A percentile compares a stretch with the other conserved stretches of the same genome.
Evolutionary conservation across 2,113 vertebrate species (phyloP).

Genomic region (Psittacara wagleri): DNA sequence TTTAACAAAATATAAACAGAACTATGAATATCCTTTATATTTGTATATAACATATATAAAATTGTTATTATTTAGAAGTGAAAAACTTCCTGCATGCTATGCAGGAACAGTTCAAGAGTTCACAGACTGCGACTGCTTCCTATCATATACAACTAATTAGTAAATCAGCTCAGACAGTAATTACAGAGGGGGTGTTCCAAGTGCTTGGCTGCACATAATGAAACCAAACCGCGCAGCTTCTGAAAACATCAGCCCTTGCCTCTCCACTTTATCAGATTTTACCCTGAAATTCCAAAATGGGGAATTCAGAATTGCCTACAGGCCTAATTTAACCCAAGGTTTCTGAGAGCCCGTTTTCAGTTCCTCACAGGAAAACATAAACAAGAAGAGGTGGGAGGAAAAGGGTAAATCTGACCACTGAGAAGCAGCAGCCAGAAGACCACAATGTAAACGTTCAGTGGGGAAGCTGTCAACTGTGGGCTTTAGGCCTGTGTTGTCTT

Average conservation of each 20-base stretch:
- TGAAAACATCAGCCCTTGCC: background rate
- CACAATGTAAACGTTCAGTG: background rate
- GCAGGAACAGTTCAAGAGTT: slow-evolving; percentile 37
- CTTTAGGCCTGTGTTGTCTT: background rate
- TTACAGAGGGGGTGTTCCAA: background rate
- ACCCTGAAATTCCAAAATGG: background rate
- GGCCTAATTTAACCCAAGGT: background rate
- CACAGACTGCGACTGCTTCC: slow-evolving; percentile 27
- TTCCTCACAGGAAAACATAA: background rate
- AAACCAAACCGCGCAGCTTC: background rate
- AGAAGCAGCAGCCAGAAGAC: background rate
- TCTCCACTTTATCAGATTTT: background rate
- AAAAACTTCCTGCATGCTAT: background rate
- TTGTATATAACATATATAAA: background rate
- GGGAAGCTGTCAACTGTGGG: background rate
- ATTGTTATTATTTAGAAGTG: background rate
- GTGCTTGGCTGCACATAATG: background rate
- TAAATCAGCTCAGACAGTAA: slow-evolving; percentile 41
- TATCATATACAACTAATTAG: slow-evolving; percentile 29
- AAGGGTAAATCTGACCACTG: background rate
- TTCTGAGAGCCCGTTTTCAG: background rate
- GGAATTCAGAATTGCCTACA: background rate
- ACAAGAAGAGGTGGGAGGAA: background rate
- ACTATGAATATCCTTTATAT: background rate
- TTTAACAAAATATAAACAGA: background rate